Percentiles rank a stretch among this genome's conserved stretches.
These are phyloP conservation scores for Condylura cristata DNA, from an alignment of 2,113 vertebrate species.

Conservation along the genomic window DNA sequence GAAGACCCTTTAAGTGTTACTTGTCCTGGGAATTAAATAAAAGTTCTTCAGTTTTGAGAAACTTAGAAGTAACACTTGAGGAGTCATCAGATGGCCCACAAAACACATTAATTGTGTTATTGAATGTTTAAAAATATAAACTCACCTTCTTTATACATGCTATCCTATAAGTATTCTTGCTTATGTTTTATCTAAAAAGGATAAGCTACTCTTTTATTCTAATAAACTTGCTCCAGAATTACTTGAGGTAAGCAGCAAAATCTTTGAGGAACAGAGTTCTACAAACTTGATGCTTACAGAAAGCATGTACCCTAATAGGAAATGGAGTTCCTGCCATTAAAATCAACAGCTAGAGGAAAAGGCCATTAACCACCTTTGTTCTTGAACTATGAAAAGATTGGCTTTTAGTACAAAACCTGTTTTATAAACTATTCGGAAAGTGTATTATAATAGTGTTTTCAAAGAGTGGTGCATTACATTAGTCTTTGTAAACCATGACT, in stretches of 20 bases:
- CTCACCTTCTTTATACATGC: constrained; percentile 7
- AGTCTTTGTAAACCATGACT: constrained; percentile 31
- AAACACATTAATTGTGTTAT: background rate
- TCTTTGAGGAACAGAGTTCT: constrained; percentile 8
- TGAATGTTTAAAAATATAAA: constrained; percentile 29
- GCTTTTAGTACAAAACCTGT: background rate
- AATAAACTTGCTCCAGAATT: background rate
- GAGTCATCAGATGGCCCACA: background rate
- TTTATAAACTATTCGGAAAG: background rate
- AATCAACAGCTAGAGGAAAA: background rate
- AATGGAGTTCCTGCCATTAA: background rate
- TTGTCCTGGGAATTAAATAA: background rate
- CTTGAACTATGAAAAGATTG: constrained; percentile 11
- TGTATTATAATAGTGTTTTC: constrained; percentile 9
- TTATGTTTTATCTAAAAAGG: background rate
- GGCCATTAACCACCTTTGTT: background rate
- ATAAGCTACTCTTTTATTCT: background rate
- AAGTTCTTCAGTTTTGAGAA: background rate
- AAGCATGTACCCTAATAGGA: background rate
- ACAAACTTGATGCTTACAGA: constrained; percentile 1
- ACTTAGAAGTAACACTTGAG: background rate
- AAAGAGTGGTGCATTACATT: constrained; percentile 37
- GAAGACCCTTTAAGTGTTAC: no score
- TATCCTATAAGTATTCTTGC: background rate
- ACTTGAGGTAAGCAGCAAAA: background rate